Base-by-base conservation (phyloP, 2,113 vertebrate genomes). In the Alces alces region DNA sequence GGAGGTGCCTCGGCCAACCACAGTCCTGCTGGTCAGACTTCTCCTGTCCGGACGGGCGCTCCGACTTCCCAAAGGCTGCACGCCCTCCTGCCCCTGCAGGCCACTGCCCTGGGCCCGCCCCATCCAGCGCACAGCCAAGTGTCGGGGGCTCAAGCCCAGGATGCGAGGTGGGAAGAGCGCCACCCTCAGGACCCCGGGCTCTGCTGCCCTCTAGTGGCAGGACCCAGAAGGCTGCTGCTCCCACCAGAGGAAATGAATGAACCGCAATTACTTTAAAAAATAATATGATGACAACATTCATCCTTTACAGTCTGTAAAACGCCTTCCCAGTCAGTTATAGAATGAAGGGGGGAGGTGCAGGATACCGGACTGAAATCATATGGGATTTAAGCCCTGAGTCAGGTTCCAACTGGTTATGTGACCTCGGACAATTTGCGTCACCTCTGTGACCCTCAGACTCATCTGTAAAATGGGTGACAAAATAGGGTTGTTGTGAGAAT, bases 161-260 rank as follows among this genome's bases (percentile, higher is more conserved):
- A 30, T 0, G 10, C 16, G 36, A 36, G 13, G 21, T 2, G 36
- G 14, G 3, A 3, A 8, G 86, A 25, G 47, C 7, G 3, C 14
- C 28, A 2, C 2, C 5, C 61, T 0, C 58, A 0, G 12, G 70
- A 7, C 82, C 25, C 57, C 10, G 93, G 84, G 33, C 93, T 98
- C 96, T 98, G 91, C 97, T 92, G 91, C 89, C 97, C 93, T 28
- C 98, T 93, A 14, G 86, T 92, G 98, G 91, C 70, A 7, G 1
- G 0, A 9, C 78, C 52, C 19, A 79, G 90, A 86, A 94, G 39
- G n/a, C 5, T 1, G 6, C 36, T 3, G 27, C 9, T 79, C 13
- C 58, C 73, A 2, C 45, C 13, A 10, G 21, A 27, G 23, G n/a
- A 58, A 45, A 27, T 25, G 47, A 7, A 61, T 0, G n/a, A 28